Percentiles rank a stretch among this genome's conserved stretches.
Conservation (phyloP, 2,113 vertebrate species). For the Psilopsiagon aymara region DNA sequence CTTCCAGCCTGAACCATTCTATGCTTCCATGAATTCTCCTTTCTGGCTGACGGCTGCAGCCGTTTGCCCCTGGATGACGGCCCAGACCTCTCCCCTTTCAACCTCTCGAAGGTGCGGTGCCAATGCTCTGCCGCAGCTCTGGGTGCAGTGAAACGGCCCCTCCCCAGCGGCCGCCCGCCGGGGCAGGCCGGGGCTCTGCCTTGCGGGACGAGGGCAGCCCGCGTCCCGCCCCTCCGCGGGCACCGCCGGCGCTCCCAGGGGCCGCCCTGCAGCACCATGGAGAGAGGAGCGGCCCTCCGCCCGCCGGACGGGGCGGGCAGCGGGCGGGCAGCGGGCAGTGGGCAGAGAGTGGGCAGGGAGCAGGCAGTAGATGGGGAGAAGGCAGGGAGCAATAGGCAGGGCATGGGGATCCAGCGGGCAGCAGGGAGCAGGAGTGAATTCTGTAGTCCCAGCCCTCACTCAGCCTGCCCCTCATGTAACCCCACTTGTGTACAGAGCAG, state of each 20-base stretch:
- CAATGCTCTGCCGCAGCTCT: neutral
- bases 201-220: neutral
- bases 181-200: too few relatives aligned
- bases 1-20: neutral
- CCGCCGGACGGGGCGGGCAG: too few relatives aligned
- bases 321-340: accelerated
- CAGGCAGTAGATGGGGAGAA: too few relatives aligned
- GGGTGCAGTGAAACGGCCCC: neutral
- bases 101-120: neutral
- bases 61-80: accelerated
- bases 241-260: neutral
- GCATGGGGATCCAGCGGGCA: neutral
- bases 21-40: neutral
- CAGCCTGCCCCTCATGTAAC: neutral
- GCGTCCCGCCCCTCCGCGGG: neutral
- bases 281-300: constrained; percentile 1
- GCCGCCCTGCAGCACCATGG: constrained; percentile 59
- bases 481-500: neutral
- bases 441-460: too few relatives aligned
- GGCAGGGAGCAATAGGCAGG: neutral
- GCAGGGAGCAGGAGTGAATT: accelerated
- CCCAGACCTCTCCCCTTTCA: accelerated
- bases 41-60: accelerated
- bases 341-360: too few relatives aligned
- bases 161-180: accelerated